These are phyloP conservation scores for Gastrophryne carolinensis DNA, from an alignment of 2,797 vertebrate species.

Conservation along the genomic window DNA sequence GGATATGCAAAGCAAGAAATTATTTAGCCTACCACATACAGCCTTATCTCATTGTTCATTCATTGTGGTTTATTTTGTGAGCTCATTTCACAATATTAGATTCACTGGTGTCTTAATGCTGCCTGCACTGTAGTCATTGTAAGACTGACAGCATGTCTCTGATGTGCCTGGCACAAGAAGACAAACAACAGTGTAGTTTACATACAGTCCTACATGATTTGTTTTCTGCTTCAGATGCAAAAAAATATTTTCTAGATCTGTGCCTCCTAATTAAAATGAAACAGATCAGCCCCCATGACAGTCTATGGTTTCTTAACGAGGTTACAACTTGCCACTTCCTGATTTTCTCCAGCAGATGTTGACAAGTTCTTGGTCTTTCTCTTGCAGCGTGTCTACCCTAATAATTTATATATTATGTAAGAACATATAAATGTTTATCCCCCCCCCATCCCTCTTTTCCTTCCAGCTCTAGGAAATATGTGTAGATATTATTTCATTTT, in stretches of 20 bases:
- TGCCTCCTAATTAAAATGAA: constrained; percentile 47
- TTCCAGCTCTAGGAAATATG: constrained; percentile 42
- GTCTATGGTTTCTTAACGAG: constrained; percentile 43
- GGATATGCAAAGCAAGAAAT: too few relatives aligned
- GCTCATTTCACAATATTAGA: neutral
- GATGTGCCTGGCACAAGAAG: neutral
- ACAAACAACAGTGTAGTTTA: constrained; percentile 18
- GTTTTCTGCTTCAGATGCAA: constrained; percentile 38
- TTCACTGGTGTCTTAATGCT: neutral
- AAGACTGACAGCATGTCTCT: constrained; percentile 1
- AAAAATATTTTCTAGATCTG: constrained; percentile 28
- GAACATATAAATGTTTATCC: constrained; percentile 39
- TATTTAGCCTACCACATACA: too few relatives aligned
- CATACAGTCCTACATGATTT: constrained; percentile 21
- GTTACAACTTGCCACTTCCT: constrained; percentile 45
- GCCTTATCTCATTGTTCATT: too few relatives aligned
- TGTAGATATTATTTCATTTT: constrained; percentile 46
- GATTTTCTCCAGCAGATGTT: constrained; percentile 48
- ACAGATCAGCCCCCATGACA: constrained; percentile 39
- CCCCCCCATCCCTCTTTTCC: constrained; percentile 4
- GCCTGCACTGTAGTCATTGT: neutral
- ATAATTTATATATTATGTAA: constrained; percentile 45
- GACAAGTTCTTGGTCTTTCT: constrained; percentile 36
- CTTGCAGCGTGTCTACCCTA: constrained; percentile 37
- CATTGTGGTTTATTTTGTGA: neutral